Percentiles rank a stretch among this genome's conserved stretches.
Conservation (phyloP, 1,140 invertebrate genomes). For the Macrocentrus cingulum region DNA sequence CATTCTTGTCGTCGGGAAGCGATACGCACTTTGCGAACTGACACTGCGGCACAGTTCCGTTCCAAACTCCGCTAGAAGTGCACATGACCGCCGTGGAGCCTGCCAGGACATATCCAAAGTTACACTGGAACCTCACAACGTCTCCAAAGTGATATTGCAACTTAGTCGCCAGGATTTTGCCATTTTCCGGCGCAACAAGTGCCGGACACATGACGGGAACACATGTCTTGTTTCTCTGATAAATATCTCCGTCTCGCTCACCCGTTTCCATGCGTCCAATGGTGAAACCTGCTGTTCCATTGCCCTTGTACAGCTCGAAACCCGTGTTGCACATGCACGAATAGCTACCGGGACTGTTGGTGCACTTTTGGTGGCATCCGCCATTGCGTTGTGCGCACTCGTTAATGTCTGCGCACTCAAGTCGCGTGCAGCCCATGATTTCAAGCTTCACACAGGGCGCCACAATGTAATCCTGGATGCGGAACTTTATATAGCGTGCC, state of each 20-base stretch:
- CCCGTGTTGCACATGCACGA: constrained; percentile 90
- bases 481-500: constrained; percentile 84
- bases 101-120: constrained; percentile 91
- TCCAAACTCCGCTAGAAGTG: constrained; percentile 89
- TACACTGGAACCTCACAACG: constrained; percentile 87
- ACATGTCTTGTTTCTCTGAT: constrained; percentile 93
- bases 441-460: constrained; percentile 90
- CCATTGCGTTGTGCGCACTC: constrained; percentile 89
- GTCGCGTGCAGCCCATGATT: constrained; percentile 88
- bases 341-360: constrained; percentile 85
- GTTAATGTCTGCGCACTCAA: constrained; percentile 90
- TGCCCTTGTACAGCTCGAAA: constrained; percentile 84
- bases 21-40: constrained; percentile 91
- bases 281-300: constrained; percentile 88
- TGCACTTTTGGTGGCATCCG: constrained; percentile 91
- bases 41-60: constrained; percentile 89
- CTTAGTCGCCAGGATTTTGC: constrained; percentile 81
- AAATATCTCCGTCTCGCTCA: constrained; percentile 81
- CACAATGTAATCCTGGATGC: constrained; percentile 84
- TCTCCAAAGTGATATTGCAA: constrained; percentile 87
- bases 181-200: constrained; percentile 83
- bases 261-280: constrained; percentile 85
- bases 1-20: constrained; percentile 83
- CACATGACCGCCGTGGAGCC: constrained; percentile 84
- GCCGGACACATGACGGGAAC: constrained; percentile 88